These are phyloP conservation scores for Theropithecus gelada DNA, from an alignment of 2,113 vertebrate species.

Conservation along the genomic window DNA sequence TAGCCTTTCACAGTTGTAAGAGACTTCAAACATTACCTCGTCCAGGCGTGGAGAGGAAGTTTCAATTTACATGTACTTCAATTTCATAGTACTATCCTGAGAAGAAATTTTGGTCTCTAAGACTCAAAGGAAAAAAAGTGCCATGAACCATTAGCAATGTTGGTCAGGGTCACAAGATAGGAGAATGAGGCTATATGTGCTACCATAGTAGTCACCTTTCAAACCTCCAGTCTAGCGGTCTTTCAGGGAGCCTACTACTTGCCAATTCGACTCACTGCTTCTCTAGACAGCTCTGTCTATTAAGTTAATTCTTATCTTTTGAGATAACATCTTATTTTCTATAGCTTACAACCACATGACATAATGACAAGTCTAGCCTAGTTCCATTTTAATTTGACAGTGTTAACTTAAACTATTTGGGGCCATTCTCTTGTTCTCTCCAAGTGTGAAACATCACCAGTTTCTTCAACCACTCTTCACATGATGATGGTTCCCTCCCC, in stretches of 20 bases:
- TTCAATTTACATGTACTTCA: background rate
- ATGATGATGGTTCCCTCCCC: background rate
- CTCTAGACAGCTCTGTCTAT: background rate
- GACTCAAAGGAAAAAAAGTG: background rate
- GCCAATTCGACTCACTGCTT: background rate
- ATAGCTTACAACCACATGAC: background rate
- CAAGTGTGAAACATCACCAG: background rate
- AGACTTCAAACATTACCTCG: background rate
- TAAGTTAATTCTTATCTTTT: background rate
- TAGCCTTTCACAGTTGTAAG: background rate
- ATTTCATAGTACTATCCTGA: background rate
- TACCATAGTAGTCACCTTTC: background rate
- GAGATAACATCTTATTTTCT: background rate
- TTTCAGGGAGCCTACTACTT: background rate
- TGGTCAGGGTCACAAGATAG: background rate
- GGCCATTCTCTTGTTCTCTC: background rate
- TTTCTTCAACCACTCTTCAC: background rate
- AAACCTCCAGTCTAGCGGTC: background rate
- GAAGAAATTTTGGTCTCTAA: background rate
- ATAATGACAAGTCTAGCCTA: background rate
- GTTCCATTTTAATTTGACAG: background rate
- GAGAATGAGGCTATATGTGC: background rate
- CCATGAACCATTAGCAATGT: background rate
- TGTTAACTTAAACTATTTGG: background rate
- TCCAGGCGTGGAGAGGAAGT: background rate